phyloP scores from a whole-genome alignment of 2,797 vertebrate genomes.

The Gallinago solitaria region DNA sequence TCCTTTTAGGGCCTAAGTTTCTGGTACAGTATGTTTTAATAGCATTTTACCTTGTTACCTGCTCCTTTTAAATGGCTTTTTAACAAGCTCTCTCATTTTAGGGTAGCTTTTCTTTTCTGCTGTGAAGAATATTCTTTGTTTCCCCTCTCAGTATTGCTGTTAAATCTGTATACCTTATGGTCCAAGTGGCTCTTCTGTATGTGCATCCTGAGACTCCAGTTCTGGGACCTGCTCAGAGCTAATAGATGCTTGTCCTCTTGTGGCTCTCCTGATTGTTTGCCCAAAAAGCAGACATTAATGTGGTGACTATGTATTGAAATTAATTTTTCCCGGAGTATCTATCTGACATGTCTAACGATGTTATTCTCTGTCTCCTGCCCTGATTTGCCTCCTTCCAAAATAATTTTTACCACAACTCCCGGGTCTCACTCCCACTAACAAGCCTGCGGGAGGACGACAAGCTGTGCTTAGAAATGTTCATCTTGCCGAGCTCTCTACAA shows the following conservation, averaged over 20 bases:
- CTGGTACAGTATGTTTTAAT: not conserved
- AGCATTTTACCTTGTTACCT: not conserved
- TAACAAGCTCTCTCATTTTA: not conserved
- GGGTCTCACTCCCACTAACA: not conserved
- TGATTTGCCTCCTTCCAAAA: not conserved
- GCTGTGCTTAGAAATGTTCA: not conserved
- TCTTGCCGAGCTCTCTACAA: not conserved
- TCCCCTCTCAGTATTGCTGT: not conserved
- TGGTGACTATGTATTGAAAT: not conserved
- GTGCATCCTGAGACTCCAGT: not conserved
- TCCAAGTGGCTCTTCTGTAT: not conserved
- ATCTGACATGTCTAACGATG: not conserved
- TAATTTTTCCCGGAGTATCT: not conserved
- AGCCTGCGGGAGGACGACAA: not conserved
- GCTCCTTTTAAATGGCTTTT: not conserved
- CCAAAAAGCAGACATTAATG: not conserved
- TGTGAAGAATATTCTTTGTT: not conserved
- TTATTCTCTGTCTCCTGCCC: not conserved
- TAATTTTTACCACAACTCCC: not conserved
- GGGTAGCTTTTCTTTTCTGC: not conserved
- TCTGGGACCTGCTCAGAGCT: not conserved
- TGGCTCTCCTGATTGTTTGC: not conserved
- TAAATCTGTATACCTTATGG: not conserved
- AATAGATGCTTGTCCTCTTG: not conserved
- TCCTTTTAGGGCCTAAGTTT: not conserved